Evolutionary conservation across 2,888 invertebrate genomes (phyloP), one percentile per base, ranked within the genome.

Genomic region (Agrochola lychnidis): DNA sequence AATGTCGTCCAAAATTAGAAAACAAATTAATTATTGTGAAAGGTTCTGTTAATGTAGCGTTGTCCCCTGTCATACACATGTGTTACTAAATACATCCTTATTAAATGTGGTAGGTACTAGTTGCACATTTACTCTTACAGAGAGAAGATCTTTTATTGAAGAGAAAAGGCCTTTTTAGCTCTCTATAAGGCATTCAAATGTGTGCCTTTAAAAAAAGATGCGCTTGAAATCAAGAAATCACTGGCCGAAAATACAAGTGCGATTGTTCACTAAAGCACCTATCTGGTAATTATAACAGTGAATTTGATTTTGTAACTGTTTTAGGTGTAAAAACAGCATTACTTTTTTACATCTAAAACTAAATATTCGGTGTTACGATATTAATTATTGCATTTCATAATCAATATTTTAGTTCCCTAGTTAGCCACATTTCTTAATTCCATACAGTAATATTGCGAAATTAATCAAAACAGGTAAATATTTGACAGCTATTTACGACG

Each of bases 11-110:
- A 14, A 76, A 64, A 53, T 64, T 53, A 59, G 36, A 59, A 64
- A 75, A 30, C 63, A 61, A 61, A 66, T 69, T 56, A 59, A 63
- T 81, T 64, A 64, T n/a, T 40, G 25, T 53, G 40, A 56, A 79
- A 78, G 78, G 78, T 70, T 78, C 16, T 78, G 68, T 45, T 64
- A 48, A 69, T 62, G 40, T 64, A 81, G 40, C 51, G 40, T 14
- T 68, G 51, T 63, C 56, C 78, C 53, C 0, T 72, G 72, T 66
- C 69, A 57, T 22, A 51, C n/a, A 57, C 59, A 78, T 25, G 36
- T 77, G 56, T 69, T 72, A 22, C 67, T 73, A 56, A 62, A 48
- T 48, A 56, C 19, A 45, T 62, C 10, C 9, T 25, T 78, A 69
- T 25, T 45, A 25, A 51, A 45, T 36, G 0, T 45, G 22, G 1